Percentiles rank a stretch among this genome's conserved stretches.
Evolutionary conservation across 2,113 vertebrate genomes (phyloP).

Genomic region (Melozone crissalis): DNA sequence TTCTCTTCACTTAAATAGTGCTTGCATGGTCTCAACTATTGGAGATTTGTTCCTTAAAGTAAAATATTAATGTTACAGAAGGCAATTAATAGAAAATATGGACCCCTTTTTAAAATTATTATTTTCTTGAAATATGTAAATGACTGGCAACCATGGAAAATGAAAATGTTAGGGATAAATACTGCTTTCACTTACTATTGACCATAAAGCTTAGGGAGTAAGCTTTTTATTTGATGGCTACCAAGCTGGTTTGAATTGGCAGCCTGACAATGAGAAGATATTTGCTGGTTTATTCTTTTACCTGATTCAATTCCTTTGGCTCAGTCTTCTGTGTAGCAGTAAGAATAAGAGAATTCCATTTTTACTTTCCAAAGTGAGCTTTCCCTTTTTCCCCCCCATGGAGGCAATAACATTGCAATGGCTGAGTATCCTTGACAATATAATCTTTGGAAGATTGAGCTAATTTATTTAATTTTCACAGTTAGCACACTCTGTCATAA

Average conservation of each 20-base stretch:
- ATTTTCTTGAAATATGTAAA: background rate
- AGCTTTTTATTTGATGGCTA: background rate
- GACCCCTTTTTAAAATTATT: background rate
- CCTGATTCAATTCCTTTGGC: background rate
- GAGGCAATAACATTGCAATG: background rate
- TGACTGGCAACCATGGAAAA: background rate
- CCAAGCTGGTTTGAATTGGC: background rate
- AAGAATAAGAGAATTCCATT: background rate
- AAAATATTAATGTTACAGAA: background rate
- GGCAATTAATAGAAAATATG: background rate
- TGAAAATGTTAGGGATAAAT: background rate
- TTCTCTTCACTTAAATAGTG: background rate
- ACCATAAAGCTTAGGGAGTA: background rate
- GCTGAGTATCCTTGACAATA: background rate
- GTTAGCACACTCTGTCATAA: constrained; percentile 51
- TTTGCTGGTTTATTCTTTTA: background rate
- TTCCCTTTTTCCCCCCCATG: fast-evolving
- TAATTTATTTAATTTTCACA: constrained; percentile 78
- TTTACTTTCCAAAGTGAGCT: background rate
- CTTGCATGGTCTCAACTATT: background rate
- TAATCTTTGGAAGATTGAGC: constrained; percentile 55
- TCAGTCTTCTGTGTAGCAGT: background rate
- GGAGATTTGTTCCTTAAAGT: background rate
- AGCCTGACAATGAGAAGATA: background rate
- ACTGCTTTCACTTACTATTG: background rate